phyloP scores from a whole-genome alignment of 1,140 invertebrate genomes.

The Ephestia elutella region DNA sequence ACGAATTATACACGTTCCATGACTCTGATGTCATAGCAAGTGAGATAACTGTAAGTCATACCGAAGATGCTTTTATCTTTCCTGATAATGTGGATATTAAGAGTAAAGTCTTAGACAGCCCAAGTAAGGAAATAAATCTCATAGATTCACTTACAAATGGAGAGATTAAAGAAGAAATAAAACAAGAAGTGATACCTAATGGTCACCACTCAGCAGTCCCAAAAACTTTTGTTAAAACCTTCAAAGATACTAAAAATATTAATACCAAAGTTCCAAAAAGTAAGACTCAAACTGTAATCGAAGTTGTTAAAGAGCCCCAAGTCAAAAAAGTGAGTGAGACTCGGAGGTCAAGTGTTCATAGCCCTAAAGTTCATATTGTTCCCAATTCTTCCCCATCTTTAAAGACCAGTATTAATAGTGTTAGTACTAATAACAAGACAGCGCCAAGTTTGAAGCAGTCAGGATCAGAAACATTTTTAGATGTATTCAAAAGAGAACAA shows the following conservation, averaged over 20 bases:
- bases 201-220: conserved; percentile 43
- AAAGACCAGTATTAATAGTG: conserved; percentile 64
- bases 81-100: conserved; percentile 51
- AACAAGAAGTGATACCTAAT: conserved; percentile 41
- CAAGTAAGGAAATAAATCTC: conserved; percentile 48
- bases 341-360: conserved; percentile 34
- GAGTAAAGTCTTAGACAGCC: conserved; percentile 45
- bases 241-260: conserved; percentile 40
- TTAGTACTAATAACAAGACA: conserved; percentile 42
- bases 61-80: conserved; percentile 60
- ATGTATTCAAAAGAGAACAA: conserved; percentile 69
- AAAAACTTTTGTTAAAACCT: conserved; percentile 19
- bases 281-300: conserved; percentile 26
- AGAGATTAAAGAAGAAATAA: conserved; percentile 42
- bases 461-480: conserved; percentile 55
- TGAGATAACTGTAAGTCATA: conserved; percentile 65
- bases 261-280: conserved; percentile 54
- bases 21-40: conserved; percentile 67
- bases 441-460: conserved; percentile 24
- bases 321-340: conserved; percentile 18
- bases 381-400: conserved; percentile 21
- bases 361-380: conserved; percentile 35
- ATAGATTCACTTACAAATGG: conserved; percentile 47
- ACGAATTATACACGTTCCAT: conserved; percentile 66
- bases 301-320: not conserved